Evolutionary conservation across 2,888 invertebrate genomes (phyloP), one percentile per base, ranked within the genome.

Genomic region (Aphelenchoides bicaudatus): DNA sequence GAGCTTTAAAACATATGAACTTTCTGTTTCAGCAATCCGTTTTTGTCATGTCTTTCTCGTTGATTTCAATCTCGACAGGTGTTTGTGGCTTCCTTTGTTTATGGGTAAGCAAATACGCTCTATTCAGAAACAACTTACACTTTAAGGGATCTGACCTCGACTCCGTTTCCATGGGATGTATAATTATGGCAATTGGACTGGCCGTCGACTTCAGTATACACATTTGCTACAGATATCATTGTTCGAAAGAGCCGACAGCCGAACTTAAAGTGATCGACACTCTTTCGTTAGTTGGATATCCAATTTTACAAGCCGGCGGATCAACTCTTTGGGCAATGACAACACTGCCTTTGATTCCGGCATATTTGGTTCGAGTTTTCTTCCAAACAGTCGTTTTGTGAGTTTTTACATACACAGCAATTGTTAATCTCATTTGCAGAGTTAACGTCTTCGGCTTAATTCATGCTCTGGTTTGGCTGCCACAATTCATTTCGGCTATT

Each of bases 341-440:
- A 2, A 55, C 66, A 10, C 66, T 71, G 1, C 65, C 70, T 8
- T 62, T 74, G 6, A 72, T 78, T 2, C 78, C 78, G 23, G 77
- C 77, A 13, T 77, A 77, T 48, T 64, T 77, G n/a, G 72, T 77
- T 16, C 65, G 77, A 43, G 77, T 77, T 8, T 77, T 77, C 64
- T 78, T 77, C 62, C 77, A 77, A 66, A 77, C 77, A 16, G 77
- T 77, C 34, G 76, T 76, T 30, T 68, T 77, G 51, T n/a, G n/a
- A n/a, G n/a, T n/a, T n/a, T n/a, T n/a, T n/a, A n/a, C n/a, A n/a
- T n/a, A n/a, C n/a, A n/a, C n/a, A n/a, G n/a, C n/a, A n/a, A n/a
- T n/a, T n/a, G n/a, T n/a, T n/a, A n/a, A n/a, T n/a, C n/a, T n/a
- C n/a, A n/a, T n/a, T n/a, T n/a, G n/a, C n/a, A n/a, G n/a, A n/a